Percentiles rank a stretch among this genome's conserved stretches.
Conservation (phyloP, 2,113 vertebrate species). For the Macaca fascicularis region T2T-MFA8v1.1 NC_088395.1:81314001-81314500, state of each 20-base stretch:
- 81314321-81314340: constrained; percentile 36
- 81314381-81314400: neutral
- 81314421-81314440: constrained; percentile 27
- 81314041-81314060: neutral
- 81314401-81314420: constrained; percentile 33
- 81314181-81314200: neutral
- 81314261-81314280: neutral
- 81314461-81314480: constrained; percentile 10
- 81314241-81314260: neutral
- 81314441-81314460: neutral
- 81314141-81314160: constrained; percentile 38
- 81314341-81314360: neutral
- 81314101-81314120: neutral
- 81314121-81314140: neutral
- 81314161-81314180: neutral
- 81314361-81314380: constrained; percentile 17
- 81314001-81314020: constrained; percentile 10
- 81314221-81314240: neutral
- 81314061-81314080: neutral
- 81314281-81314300: neutral
- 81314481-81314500: constrained; percentile 30
- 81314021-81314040: neutral
- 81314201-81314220: neutral
- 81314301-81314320: neutral
- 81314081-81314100: neutral